phyloP scores from a whole-genome alignment of 2,888 invertebrate species.

The Agrochola circellaris region DNA sequence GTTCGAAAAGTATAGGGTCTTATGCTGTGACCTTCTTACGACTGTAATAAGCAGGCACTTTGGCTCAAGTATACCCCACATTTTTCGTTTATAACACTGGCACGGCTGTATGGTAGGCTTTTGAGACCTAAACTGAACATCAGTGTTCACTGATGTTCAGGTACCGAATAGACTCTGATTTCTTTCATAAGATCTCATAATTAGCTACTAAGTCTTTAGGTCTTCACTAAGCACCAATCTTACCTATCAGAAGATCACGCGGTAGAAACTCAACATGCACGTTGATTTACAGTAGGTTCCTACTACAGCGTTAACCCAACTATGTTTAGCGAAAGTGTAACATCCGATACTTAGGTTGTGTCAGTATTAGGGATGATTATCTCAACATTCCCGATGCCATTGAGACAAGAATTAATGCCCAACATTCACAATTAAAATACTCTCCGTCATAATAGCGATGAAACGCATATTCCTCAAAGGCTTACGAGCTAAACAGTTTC shows the following conservation, averaged over 20 bases:
- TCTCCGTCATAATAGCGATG: conserved; percentile 2
- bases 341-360: not conserved
- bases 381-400: conserved; percentile 11
- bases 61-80: too few species aligned
- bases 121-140: not conserved
- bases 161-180: not conserved
- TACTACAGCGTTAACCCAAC: not conserved
- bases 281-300: not conserved
- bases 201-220: not conserved
- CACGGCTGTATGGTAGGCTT: not conserved
- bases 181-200: not conserved
- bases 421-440: conserved; percentile 21
- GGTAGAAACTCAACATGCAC: not conserved
- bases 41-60: not conserved
- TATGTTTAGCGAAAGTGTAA: not conserved
- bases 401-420: conserved; percentile 4
- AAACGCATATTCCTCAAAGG: conserved; percentile 23
- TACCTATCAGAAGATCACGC: not conserved
- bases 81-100: not conserved
- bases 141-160: not conserved
- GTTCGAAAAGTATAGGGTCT: conserved; percentile 11
- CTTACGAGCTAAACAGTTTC: conserved; percentile 23
- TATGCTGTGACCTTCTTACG: not conserved
- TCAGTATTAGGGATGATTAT: conserved; percentile 6
- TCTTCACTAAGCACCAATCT: not conserved